Evolutionary conservation across 2,113 vertebrate genomes (phyloP).

Genomic region (Myrmecobius fasciatus): DNA sequence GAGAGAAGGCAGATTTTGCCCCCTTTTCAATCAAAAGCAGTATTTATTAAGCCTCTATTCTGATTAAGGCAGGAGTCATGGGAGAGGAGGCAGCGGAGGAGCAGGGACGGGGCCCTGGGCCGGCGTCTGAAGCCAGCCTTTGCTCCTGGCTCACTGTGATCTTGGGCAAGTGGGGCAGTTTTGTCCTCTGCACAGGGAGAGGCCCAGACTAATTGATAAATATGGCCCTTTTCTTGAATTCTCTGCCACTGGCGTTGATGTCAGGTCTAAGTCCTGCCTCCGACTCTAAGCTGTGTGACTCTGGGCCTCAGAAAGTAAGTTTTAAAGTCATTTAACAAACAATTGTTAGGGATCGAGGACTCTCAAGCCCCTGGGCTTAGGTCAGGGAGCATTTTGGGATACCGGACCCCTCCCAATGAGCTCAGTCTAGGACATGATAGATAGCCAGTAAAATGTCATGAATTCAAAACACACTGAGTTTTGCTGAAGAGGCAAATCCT

Average conservation of each 20-base stretch:
- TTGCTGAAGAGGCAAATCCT: too few relatives aligned
- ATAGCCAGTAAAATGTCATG: background rate
- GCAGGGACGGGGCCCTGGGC: too few relatives aligned
- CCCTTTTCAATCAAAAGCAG: too few relatives aligned
- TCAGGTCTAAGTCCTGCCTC: background rate
- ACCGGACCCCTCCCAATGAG: background rate
- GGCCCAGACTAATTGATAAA: rapidly evolving
- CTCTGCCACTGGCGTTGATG: background rate
- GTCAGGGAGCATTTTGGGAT: background rate
- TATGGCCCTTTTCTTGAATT: too few relatives aligned
- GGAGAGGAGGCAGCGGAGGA: background rate
- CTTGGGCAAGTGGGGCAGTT: background rate
- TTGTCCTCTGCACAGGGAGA: background rate
- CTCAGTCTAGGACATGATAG: background rate
- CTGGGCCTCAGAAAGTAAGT: background rate
- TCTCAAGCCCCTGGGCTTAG: background rate
- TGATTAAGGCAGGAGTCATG: background rate
- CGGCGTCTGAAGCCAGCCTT: background rate
- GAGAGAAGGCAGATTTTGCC: background rate
- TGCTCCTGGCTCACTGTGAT: too few relatives aligned
- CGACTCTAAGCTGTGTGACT: background rate
- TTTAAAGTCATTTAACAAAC: background rate
- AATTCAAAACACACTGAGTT: background rate
- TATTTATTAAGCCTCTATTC: background rate
- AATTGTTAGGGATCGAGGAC: background rate